Evolutionary conservation across 2,888 invertebrate species (phyloP), one percentile per base, ranked within the genome.

Genomic region (Clepsis dumicolana): DNA sequence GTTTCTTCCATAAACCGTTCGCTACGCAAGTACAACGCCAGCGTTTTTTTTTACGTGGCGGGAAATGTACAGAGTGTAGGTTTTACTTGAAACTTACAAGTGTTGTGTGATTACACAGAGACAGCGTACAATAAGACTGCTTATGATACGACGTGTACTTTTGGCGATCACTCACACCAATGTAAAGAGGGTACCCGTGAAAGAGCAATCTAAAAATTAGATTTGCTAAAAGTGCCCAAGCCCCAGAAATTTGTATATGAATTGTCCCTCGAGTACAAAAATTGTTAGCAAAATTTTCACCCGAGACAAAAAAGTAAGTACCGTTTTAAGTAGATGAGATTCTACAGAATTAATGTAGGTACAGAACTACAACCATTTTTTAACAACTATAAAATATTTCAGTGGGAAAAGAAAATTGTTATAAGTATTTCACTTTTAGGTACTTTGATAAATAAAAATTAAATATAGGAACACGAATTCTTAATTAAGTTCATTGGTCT

Each of bases 401-500:
- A 54, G 10, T 16, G 27, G 18, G 18, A 29, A 54, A 27, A 32
- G 21, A 1, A 21, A 21, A 21, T 35, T 10, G 7, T 10, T 4
- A 21, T 21, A 48, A 21, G 5, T 44, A 44, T 21, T 21, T 21
- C 21, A 48, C 21, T 65, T 18, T 66, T 59, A 60, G 63, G 48
- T 63, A 54, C 59, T 60, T 54, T n/a, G 52, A 62, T 70, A 53
- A 83, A 81, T 72, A 73, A 79, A 78, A 18, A 76, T 78, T 77
- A 74, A 83, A 82, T 83, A 88, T 90, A 91, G 91, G 91, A 91
- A 91, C 91, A 84, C 81, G 83, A 81, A 81, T 76, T 77, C 85
- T 87, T 86, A 86, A 57, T 14, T 32, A 56, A 57, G 16, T 53
- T 53, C 16, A 21, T 8, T 27, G 59, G 38, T 59, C 64, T 52